Evolutionary conservation across 2,797 vertebrate species (phyloP).

Genomic region (Poeciliopsis paucimaculata): DNA sequence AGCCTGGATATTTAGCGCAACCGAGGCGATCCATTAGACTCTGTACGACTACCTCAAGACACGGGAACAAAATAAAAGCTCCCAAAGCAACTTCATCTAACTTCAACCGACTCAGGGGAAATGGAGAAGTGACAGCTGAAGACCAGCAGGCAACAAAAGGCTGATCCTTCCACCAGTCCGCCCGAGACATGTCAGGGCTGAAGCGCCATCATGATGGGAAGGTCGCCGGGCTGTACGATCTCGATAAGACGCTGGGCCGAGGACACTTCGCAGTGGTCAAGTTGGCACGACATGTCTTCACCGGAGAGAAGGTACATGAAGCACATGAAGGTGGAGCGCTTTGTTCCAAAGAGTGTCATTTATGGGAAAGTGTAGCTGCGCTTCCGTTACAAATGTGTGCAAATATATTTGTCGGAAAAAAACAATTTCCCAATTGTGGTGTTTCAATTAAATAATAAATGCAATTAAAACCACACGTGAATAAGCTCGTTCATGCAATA

Average conservation of each 20-base stretch:
- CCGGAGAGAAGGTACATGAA: constrained; percentile 88
- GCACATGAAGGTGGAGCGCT: not conserved
- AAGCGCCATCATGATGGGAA: constrained; percentile 97
- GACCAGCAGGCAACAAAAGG: constrained; percentile 37
- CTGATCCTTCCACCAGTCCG: constrained; percentile 25
- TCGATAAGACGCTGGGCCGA: constrained; percentile 98
- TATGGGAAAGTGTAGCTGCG: not conserved
- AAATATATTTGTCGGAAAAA: no score
- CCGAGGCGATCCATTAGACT: not conserved
- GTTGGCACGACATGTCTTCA: constrained; percentile 97
- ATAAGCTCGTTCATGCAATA: no score
- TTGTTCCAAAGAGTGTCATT: not conserved
- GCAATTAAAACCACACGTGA: no score
- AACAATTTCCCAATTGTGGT: no score
- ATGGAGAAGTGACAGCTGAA: constrained; percentile 66
- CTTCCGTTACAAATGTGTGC: no score
- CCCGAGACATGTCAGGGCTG: constrained; percentile 90
- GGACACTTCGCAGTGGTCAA: constrained; percentile 99
- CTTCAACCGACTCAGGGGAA: not conserved
- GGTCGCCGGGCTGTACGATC: constrained; percentile 96
- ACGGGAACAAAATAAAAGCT: not conserved
- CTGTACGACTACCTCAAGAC: not conserved
- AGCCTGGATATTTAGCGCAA: not conserved
- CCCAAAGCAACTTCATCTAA: constrained; percentile 2
- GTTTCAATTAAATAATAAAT: no score